These are phyloP conservation scores for Leptinotarsa undecemlineata DNA, from an alignment of 1,140 invertebrate species.

Conservation along the genomic window DNA sequence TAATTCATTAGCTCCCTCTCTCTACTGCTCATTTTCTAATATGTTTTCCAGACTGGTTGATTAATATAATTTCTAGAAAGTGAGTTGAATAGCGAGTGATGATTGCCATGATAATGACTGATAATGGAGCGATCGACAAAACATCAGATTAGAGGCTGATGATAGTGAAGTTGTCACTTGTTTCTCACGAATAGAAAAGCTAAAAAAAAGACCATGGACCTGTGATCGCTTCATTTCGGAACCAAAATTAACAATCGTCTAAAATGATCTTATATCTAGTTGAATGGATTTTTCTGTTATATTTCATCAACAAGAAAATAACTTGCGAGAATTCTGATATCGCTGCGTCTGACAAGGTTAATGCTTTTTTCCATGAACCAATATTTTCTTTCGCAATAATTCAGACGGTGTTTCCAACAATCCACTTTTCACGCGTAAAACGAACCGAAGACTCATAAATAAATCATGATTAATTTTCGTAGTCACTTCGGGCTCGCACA, in stretches of 20 bases:
- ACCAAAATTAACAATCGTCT: too few species aligned
- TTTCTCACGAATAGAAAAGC: too few species aligned
- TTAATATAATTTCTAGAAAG: background rate
- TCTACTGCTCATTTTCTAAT: background rate
- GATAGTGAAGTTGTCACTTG: background rate
- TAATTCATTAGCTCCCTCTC: background rate
- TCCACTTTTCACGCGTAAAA: background rate
- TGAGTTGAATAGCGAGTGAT: background rate
- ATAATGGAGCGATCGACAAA: background rate
- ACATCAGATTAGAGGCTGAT: background rate
- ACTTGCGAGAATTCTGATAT: too few species aligned
- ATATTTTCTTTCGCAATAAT: too few species aligned
- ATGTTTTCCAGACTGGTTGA: background rate
- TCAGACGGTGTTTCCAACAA: background rate
- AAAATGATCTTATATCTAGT: too few species aligned
- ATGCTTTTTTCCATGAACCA: too few species aligned
- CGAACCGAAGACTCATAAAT: slow-evolving; percentile 14
- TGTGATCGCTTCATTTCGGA: too few species aligned
- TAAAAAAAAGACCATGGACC: too few species aligned
- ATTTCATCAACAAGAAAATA: too few species aligned
- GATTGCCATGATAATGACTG: background rate
- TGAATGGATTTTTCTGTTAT: too few species aligned
- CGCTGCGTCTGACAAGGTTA: too few species aligned
- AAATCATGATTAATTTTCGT: slow-evolving; percentile 13
- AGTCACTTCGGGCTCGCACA: slow-evolving; percentile 9